A percentile compares a stretch with the other conserved stretches of the same genome.
Evolutionary conservation across 2,888 invertebrate genomes (phyloP).

Genomic region (Synanthedon vespiformis): DNA sequence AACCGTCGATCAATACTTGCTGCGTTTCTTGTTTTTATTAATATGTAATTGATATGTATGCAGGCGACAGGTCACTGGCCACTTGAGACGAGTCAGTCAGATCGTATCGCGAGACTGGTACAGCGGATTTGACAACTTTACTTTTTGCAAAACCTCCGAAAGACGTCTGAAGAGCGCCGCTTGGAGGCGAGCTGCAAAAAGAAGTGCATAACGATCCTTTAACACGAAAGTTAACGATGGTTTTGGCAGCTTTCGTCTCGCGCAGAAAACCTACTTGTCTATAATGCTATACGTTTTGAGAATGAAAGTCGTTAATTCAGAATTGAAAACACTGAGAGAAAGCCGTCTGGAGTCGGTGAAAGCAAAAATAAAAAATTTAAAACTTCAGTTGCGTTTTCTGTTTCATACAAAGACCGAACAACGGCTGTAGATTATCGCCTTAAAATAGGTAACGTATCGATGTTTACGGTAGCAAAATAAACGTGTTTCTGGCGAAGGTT

Average conservation of each 20-base stretch:
- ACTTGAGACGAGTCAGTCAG: conserved; percentile 40
- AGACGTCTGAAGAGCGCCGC: conserved; percentile 50
- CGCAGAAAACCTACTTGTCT: background rate
- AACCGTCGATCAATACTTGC: conserved; percentile 3
- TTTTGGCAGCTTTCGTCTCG: background rate
- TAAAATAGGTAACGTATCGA: background rate
- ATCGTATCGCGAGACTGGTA: conserved; percentile 36
- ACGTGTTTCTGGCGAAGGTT: conserved; percentile 20
- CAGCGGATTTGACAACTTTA: conserved; percentile 48
- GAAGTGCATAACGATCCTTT: background rate
- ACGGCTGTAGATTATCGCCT: background rate
- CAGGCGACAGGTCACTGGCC: conserved; percentile 37
- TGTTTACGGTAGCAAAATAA: conserved; percentile 17
- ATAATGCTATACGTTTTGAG: background rate
- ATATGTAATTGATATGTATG: conserved; percentile 6
- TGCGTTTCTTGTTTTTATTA: conserved; percentile 5
- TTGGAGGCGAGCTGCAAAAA: background rate
- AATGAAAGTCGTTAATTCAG: background rate
- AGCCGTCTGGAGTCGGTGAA: background rate
- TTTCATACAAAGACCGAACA: background rate
- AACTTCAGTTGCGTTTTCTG: background rate
- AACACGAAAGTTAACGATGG: conserved; percentile 1
- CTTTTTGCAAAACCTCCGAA: conserved; percentile 43
- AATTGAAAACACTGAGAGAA: background rate
- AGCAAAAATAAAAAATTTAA: background rate